Conservation (phyloP, 2,797 vertebrate genomes). For the Momotus momota region DNA sequence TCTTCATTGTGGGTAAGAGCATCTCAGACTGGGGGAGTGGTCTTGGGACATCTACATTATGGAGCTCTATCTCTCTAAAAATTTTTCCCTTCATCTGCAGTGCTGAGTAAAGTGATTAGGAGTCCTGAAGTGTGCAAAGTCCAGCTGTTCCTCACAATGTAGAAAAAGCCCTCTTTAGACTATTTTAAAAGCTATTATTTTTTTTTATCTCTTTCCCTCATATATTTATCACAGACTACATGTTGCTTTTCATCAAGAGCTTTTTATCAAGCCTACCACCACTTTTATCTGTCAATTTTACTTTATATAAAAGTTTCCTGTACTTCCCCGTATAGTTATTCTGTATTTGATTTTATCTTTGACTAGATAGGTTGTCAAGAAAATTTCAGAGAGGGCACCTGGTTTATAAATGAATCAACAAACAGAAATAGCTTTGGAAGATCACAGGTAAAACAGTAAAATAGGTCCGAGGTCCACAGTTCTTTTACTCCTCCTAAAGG, state of each 20-base stretch:
- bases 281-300: not conserved
- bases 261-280: not conserved
- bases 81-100: not conserved
- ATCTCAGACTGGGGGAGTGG: rapidly evolving
- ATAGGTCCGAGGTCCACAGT: not conserved
- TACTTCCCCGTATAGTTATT: not conserved
- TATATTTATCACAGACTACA: not conserved
- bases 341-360: slow-evolving; percentile 11
- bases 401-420: slow-evolving; percentile 19
- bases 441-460: not conserved
- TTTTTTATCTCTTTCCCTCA: not conserved
- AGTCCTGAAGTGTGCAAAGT: not conserved
- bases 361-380: not conserved
- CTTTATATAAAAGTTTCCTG: not conserved
- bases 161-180: not conserved
- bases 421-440: not conserved
- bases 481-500: not conserved
- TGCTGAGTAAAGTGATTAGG: not conserved
- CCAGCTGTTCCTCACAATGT: not conserved
- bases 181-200: not conserved
- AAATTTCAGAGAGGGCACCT: not conserved
- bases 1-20: rapidly evolving
- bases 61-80: not conserved
- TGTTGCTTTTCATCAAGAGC: not conserved
- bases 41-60: not conserved